These are phyloP conservation scores for Watsonalla binaria DNA, from an alignment of 2,888 invertebrate species.

Conservation along the genomic window DNA sequence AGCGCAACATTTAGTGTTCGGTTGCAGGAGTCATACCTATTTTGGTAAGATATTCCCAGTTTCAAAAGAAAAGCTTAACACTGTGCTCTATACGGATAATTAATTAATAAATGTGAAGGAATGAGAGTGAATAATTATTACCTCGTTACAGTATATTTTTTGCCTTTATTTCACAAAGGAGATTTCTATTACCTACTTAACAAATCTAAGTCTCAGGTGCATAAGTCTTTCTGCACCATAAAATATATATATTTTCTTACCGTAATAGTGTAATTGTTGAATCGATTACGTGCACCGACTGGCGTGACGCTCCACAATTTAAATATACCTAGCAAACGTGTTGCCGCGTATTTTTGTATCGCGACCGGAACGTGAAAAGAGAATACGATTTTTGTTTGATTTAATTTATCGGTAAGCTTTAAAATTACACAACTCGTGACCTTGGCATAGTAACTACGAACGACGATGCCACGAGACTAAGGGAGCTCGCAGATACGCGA, in stretches of 20 bases:
- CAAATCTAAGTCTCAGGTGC: too few species aligned
- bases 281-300: neutral
- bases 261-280: neutral
- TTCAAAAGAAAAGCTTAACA: neutral
- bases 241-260: neutral
- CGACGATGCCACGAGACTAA: constrained; percentile 26
- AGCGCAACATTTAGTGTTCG: neutral
- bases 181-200: too few species aligned
- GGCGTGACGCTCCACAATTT: constrained; percentile 1
- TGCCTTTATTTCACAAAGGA: neutral
- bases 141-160: too few species aligned
- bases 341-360: neutral
- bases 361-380: constrained; percentile 14
- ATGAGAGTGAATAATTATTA: too few species aligned
- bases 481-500: constrained; percentile 4
- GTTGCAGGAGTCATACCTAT: neutral
- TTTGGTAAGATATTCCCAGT: neutral
- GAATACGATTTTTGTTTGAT: constrained; percentile 27
- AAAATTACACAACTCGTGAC: constrained; percentile 51
- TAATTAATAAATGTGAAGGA: too few species aligned
- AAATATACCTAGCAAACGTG: neutral
- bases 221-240: neutral
- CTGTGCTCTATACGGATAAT: neutral
- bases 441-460: constrained; percentile 55
- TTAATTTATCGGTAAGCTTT: constrained; percentile 44